phyloP scores from a whole-genome alignment of 2,797 vertebrate genomes.

The Poecilia gillii region DNA sequence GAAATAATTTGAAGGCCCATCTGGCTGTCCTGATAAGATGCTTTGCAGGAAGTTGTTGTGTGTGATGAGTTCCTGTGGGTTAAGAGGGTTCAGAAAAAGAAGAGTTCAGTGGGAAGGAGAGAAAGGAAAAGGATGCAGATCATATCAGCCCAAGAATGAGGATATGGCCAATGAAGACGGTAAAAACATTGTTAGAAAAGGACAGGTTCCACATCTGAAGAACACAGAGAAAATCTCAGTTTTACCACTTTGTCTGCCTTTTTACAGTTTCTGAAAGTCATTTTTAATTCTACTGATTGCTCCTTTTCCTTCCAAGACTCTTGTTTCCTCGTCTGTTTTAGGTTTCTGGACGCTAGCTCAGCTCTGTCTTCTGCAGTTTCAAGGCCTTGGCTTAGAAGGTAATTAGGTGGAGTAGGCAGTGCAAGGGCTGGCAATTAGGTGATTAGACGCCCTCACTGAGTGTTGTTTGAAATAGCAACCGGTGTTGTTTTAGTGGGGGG shows the following conservation, averaged over 20 bases:
- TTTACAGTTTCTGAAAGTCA: conserved; percentile 20
- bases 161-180: conserved; percentile 57
- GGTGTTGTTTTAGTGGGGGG: conserved; percentile 75
- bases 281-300: conserved; percentile 23
- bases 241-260: conserved; percentile 7
- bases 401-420: conserved; percentile 66
- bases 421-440: conserved; percentile 66
- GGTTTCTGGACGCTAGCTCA: conserved; percentile 59
- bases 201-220: conserved; percentile 22
- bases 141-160: conserved; percentile 71
- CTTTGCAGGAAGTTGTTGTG: conserved; percentile 87
- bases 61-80: conserved; percentile 84
- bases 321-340: conserved; percentile 60
- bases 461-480: conserved; percentile 79
- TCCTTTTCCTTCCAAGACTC: conserved; percentile 36
- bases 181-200: conserved; percentile 28
- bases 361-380: conserved; percentile 45
- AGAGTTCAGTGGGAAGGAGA: conserved; percentile 71
- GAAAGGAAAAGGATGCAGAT: conserved; percentile 75
- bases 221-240: conserved; percentile 18
- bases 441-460: conserved; percentile 75
- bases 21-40: conserved; percentile 83
- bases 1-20: conserved; percentile 35
- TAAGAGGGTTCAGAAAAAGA: conserved; percentile 59
- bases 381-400: conserved; percentile 50